Base-by-base conservation (phyloP, 2,888 invertebrate genomes). In the Tolmerus cingulatus region DNA sequence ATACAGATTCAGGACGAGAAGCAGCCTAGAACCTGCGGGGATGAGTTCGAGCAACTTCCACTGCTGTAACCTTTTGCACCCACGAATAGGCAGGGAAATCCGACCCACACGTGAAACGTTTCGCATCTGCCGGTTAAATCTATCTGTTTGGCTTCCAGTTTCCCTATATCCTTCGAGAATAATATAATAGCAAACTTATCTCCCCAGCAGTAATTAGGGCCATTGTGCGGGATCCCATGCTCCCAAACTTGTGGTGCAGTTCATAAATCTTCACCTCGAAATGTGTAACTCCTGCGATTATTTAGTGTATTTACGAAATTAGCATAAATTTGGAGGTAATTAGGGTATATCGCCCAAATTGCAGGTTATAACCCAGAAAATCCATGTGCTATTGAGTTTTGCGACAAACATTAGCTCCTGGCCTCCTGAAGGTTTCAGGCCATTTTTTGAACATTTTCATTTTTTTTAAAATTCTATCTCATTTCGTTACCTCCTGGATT, bases 291-390 rank as follows among this genome's bases (percentile, higher is more conserved):
- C 27, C 5, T 23, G 23, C 40, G 19, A 78, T 78, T 43, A 78
- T 43, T 78, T 40, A 27, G 2, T 16, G n/a, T 79, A 51, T 79
- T 23, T 79, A 23, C 30, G 46, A 51, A 27, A 79, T 79, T 79
- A 79, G 27, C 51, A 51, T 79, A 27, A 51, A 79, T 51, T 79
- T 79, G 55, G 79, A 30, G 12, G 46, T 79, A 79, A 51, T 79
- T 79, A 79, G 79, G 30, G 51, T 79, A 30, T 55, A 51, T 51
- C 78, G 7, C 77, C 27, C 79, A 51, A 79, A n/a, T 27, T 79
- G 51, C 14, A 78, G 23, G 9, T 30, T 51, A 79, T 5, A 79
- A 30, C 30, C 7, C 79, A 14, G 79, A 51, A 79, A 79, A 79
- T 66, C 4, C 14, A 34, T 66, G 2, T 66, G 2, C 66, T 23